Evolutionary conservation across 2,113 vertebrate species (phyloP).

Genomic region (Neoarius graeffei): DNA sequence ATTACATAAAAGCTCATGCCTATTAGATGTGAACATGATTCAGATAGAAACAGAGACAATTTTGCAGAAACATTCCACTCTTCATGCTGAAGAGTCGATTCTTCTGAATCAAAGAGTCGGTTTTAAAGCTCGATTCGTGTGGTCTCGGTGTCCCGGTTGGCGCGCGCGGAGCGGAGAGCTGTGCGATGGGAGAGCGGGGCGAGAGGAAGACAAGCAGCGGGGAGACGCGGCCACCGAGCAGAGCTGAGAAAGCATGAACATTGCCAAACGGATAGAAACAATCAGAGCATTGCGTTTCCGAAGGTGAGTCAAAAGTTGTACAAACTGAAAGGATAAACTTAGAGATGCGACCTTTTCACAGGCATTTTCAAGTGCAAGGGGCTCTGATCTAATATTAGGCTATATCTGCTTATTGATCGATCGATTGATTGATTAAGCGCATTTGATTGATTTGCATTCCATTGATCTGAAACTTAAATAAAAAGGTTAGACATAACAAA

Average conservation of each 20-base stretch:
- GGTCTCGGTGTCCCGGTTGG: background rate
- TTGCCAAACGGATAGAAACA: background rate
- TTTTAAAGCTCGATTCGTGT: background rate
- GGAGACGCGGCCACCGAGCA: background rate
- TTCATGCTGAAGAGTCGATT: constrained; percentile 45
- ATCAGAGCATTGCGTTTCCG: background rate
- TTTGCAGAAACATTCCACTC: background rate
- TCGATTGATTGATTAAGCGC: background rate
- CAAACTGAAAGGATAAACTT: background rate
- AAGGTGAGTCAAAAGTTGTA: constrained; percentile 8
- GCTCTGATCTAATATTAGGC: background rate
- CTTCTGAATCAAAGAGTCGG: constrained; percentile 11
- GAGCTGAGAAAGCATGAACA: constrained; percentile 23
- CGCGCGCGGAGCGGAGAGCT: background rate
- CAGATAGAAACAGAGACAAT: background rate
- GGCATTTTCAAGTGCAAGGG: background rate
- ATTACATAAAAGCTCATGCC: background rate
- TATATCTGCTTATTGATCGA: background rate
- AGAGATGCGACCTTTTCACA: background rate
- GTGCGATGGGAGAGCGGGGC: constrained; percentile 4
- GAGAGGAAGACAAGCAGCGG: background rate
- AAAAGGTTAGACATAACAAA: background rate
- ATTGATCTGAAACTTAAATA: background rate
- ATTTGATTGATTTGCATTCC: background rate
- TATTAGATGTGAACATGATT: background rate